These are phyloP conservation scores for Bungarus multicinctus DNA, from an alignment of 2,113 vertebrate genomes.

Conservation along the genomic window DNA sequence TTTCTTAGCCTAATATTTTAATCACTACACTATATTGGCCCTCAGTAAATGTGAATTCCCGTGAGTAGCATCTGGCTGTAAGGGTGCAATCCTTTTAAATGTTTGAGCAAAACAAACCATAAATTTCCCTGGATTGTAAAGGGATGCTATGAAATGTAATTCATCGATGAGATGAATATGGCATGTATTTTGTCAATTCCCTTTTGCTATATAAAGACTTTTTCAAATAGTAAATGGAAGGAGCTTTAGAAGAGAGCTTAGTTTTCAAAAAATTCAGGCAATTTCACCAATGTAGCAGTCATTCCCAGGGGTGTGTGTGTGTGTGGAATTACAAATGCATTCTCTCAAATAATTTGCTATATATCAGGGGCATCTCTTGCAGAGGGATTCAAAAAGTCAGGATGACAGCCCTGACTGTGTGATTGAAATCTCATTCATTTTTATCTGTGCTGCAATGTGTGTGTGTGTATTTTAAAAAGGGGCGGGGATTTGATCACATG, in stretches of 20 bases:
- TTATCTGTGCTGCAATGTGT: background rate
- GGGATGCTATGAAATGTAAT: background rate
- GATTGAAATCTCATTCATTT: background rate
- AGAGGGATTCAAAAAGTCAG: background rate
- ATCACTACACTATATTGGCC: background rate
- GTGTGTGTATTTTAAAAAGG: background rate
- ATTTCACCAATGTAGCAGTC: background rate
- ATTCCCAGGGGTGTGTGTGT: fast-evolving
- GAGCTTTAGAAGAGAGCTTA: background rate
- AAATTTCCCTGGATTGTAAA: background rate
- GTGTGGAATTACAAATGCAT: background rate
- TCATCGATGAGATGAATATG: background rate
- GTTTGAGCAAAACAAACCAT: background rate
- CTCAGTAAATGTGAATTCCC: background rate
- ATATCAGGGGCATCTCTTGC: background rate
- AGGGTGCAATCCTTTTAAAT: background rate
- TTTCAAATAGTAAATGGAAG: background rate
- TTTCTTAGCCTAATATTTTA: background rate
- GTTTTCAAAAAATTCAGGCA: background rate
- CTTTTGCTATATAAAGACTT: background rate
- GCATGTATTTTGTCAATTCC: background rate
- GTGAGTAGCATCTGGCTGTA: background rate
- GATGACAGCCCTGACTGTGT: background rate
- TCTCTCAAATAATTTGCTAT: background rate
- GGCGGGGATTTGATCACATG: background rate